A percentile compares a stretch with the other conserved stretches of the same genome.
Evolutionary conservation across 2,888 invertebrate genomes (phyloP).

Genomic region (Idaea dimidiata): DNA sequence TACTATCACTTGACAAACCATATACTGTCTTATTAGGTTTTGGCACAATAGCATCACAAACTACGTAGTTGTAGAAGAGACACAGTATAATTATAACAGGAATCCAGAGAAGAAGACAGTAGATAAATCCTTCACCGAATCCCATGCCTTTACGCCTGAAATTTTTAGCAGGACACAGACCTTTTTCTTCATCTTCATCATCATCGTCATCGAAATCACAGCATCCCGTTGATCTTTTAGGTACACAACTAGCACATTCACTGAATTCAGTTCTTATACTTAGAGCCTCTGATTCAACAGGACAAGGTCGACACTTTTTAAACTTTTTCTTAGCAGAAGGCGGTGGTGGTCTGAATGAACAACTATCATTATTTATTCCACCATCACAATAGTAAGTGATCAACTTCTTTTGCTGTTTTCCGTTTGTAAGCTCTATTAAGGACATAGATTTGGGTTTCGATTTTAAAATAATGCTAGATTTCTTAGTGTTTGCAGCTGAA

Average conservation of each 20-base stretch:
- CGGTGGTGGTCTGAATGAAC: background rate
- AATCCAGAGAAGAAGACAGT: constrained; percentile 55
- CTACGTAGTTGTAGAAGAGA: constrained; percentile 46
- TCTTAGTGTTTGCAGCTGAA: constrained; percentile 37
- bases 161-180: background rate
- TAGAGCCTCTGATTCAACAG: background rate
- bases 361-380: constrained; percentile 9
- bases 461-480: constrained; percentile 28
- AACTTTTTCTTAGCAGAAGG: background rate
- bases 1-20: background rate
- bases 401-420: constrained; percentile 38
- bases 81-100: constrained; percentile 45
- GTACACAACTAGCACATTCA: background rate
- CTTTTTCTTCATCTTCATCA: background rate
- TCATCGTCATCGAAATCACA: background rate
- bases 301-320: background rate
- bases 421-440: constrained; percentile 38
- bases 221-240: background rate
- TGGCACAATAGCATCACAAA: constrained; percentile 33
- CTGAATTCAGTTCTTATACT: background rate
- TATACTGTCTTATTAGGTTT: background rate
- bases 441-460: constrained; percentile 46
- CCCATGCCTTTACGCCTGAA: constrained; percentile 35
- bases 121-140: constrained; percentile 48
- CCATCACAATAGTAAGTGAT: constrained; percentile 48